Evolutionary conservation across 2,888 invertebrate species (phyloP), one percentile per base, ranked within the genome.

Genomic region (Melitaea athalia): DNA sequence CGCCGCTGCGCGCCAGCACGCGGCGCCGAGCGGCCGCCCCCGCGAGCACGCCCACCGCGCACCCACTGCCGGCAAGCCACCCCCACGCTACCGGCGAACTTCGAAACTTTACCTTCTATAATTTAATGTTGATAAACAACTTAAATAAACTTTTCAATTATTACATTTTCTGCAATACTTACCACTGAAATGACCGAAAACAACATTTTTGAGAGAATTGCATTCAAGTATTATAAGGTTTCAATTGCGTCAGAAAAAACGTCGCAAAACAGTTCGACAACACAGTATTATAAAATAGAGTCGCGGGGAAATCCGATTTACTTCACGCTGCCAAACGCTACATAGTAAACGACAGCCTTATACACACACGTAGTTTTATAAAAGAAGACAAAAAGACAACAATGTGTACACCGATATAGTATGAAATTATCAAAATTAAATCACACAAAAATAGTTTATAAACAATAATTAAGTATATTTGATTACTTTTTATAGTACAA

Each of bases 11-110:
- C 64, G 69, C 72, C 74, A 72, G 74, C 77, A 80, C 79, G 86
- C 81, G 78, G 72, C 75, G 77, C 38, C 64, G 49, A 47, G 78
- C 85, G 78, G 84, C 81, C 79, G 69, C 64, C 72, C 59, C 69
- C 67, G 55, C 78, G 79, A 68, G 70, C 81, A 81, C 84, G 82
- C 84, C 82, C 83, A 80, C 79, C 74, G 75, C 78, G 78, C 80
- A 76, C 78, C 77, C 79, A 75, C 79, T 69, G 59, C 64, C 47
- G 43, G 14, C 33, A 66, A 43, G 55, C 69, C 71, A 69, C 67
- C 69, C 71, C 64, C 64, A 57, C 65, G 55, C 65, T 52, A 14
- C 66, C 63, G 14, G 14, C 14, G 15, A 55, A 57, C 50, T 52
- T 59, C 38, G 11, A 57, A 57, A 65, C 65, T 65, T 60, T 60